Percentiles rank a stretch among this genome's conserved stretches.
These are phyloP conservation scores for Ernsta delagoae DNA, from an alignment of 2,888 invertebrate genomes.

Conservation along the genomic window DNA sequence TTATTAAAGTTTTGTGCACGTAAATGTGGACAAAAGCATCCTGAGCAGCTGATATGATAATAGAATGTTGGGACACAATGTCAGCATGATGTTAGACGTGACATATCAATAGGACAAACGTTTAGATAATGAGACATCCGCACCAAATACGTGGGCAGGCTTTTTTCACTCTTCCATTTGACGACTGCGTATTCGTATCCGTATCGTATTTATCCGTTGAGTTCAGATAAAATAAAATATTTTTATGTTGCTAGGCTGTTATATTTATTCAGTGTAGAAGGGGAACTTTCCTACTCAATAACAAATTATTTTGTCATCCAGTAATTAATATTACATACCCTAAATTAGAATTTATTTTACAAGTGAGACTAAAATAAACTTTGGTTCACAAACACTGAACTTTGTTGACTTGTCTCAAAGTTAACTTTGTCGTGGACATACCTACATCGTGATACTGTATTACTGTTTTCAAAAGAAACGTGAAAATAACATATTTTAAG, in stretches of 20 bases:
- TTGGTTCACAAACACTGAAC: no score
- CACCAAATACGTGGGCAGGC: conserved; percentile 44
- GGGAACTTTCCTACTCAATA: no score
- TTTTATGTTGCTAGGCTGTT: not conserved
- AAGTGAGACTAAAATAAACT: no score
- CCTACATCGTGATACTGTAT: no score
- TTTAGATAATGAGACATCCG: conserved; percentile 65
- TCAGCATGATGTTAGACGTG: conserved; percentile 63
- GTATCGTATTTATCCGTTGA: not conserved
- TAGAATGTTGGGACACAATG: conserved; percentile 59
- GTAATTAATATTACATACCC: no score
- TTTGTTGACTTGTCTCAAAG: no score
- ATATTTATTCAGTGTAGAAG: no score
- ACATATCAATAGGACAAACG: conserved; percentile 65
- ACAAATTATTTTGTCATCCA: no score
- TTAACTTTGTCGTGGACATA: no score
- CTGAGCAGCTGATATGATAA: conserved; percentile 56
- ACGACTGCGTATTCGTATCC: not conserved
- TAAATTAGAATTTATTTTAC: no score
- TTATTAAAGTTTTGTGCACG: not conserved
- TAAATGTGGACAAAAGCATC: conserved; percentile 45
- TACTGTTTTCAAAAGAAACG: no score
- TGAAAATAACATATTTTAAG: no score
- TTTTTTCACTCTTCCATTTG: conserved; percentile 35
- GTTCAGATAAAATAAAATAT: not conserved